Conservation (phyloP, 1,140 invertebrate genomes). For the Trichomalopsis sarcophagae region DNA sequence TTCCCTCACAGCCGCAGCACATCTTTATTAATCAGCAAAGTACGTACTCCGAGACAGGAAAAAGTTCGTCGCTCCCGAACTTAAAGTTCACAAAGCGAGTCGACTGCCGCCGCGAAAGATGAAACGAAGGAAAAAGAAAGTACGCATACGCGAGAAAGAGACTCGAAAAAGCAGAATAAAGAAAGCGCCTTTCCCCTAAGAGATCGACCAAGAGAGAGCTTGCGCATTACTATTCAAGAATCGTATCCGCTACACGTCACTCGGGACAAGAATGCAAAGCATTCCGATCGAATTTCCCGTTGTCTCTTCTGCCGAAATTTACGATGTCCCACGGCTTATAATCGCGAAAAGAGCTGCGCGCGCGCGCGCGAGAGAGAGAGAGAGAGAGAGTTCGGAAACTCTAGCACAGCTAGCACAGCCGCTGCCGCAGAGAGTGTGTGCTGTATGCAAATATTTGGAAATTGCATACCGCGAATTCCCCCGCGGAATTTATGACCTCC, state of each 20-base stretch:
- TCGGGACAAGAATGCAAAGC: constrained; percentile 68
- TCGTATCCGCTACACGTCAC: constrained; percentile 69
- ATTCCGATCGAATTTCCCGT: constrained; percentile 70
- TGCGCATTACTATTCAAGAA: constrained; percentile 70
- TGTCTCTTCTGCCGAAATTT: constrained; percentile 60
- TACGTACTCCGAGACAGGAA: too few relatives aligned
- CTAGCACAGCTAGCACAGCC: not conserved
- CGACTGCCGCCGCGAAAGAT: not conserved
- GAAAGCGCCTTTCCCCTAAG: not conserved
- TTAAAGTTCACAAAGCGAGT: too few relatives aligned
- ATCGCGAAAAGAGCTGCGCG: constrained; percentile 34
- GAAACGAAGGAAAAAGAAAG: constrained; percentile 14
- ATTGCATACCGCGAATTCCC: constrained; percentile 43
- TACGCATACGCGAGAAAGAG: not conserved
- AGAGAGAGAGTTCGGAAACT: constrained; percentile 13
- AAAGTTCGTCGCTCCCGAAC: too few relatives aligned
- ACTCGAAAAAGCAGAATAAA: constrained; percentile 40
- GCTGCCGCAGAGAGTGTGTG: not conserved
- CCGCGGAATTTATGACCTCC: constrained; percentile 29
- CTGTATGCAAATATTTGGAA: constrained; percentile 49
- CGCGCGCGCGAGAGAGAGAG: not conserved
- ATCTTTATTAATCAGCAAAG: too few relatives aligned
- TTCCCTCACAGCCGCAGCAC: too few relatives aligned
- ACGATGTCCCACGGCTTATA: constrained; percentile 56
- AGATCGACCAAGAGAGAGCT: not conserved